A percentile compares a stretch with the other conserved stretches of the same genome.
Conservation (phyloP, 2,888 invertebrate species). For the Lottia gigantea region DNA sequence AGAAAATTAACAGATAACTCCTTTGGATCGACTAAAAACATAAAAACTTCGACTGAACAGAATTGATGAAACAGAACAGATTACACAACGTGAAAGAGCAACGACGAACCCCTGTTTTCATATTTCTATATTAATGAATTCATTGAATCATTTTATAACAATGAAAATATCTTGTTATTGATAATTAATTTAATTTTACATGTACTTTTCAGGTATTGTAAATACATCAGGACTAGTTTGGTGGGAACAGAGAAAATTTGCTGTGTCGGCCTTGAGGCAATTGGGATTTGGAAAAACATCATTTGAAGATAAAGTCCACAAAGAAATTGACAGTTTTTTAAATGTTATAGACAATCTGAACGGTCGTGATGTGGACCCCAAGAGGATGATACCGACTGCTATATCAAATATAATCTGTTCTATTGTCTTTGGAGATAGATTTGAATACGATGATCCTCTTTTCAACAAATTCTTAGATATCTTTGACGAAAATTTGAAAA, state of each 20-base stretch:
- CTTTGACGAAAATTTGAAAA: conserved; percentile 37
- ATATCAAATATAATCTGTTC: conserved; percentile 43
- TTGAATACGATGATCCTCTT: conserved; percentile 39
- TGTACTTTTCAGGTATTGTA: conserved; percentile 30
- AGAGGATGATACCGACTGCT: conserved; percentile 31
- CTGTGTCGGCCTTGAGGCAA: conserved; percentile 32
- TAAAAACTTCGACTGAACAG: too few species aligned
- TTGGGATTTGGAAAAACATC: conserved; percentile 40
- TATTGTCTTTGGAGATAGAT: conserved; percentile 43
- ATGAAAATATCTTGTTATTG: too few species aligned
- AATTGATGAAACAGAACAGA: too few species aligned
- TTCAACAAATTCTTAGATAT: conserved; percentile 36
- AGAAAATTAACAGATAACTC: too few species aligned
- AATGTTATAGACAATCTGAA: conserved; percentile 26
- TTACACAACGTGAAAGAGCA: too few species aligned
- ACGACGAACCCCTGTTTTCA: too few species aligned
- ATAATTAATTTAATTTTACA: too few species aligned
- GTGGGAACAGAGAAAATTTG: conserved; percentile 44
- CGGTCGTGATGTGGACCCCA: conserved; percentile 33
- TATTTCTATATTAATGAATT: too few species aligned
- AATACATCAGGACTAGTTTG: conserved; percentile 37
- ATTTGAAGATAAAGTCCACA: conserved; percentile 37
- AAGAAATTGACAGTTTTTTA: conserved; percentile 35
- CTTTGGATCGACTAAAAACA: too few species aligned
- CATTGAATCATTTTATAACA: too few species aligned